Base-by-base conservation (phyloP, 2,888 invertebrate genomes). In the Plebejus argus region DNA sequence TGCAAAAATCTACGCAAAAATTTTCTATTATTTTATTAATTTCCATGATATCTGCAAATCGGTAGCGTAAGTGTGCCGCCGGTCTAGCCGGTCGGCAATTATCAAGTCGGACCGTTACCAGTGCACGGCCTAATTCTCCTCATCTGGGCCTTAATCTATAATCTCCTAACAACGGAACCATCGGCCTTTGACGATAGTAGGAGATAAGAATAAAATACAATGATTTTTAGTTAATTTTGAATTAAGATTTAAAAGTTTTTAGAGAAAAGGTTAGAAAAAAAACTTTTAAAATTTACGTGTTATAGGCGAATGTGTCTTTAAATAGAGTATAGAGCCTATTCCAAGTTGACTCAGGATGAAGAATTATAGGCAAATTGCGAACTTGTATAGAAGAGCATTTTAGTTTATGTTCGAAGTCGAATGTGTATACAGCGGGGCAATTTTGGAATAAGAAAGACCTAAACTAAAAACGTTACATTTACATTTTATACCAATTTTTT, bases 81-180 rank as follows among this genome's bases (percentile, higher is more conserved):
- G 28, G 23, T 66, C 61, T 66, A 66, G 61, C 61, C 61, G 66
- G 66, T 2, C 28, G 66, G 66, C 66, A 33, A 66, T 66, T 66
- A 66, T 28, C 66, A 7, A 28, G 66, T 33, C 28, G 66, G 28
- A 66, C 66, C 66, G 66, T 66, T 66, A 66, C 28, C 66, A 15
- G 66, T 66, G 28, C 66, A 66, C 66, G 66, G 28, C 66, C 66
- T 66, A 66, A 66, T 66, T 66, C 66, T 33, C 66, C 66, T 28
- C 66, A 33, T 66, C 66, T 66, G 28, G 28, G 28, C 15, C 66
- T 66, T 66, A 66, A 66, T 66, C 66, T 66, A 18, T 66, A 66
- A 66, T 66, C 66, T 66, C 18, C 20, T 4, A 23, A 20, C 61
- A 20, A 61, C 23, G 28, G 28, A 66, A 18, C 66, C 15, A 66